Conservation (phyloP, 2,113 vertebrate species). For the Ovis canadensis region DNA sequence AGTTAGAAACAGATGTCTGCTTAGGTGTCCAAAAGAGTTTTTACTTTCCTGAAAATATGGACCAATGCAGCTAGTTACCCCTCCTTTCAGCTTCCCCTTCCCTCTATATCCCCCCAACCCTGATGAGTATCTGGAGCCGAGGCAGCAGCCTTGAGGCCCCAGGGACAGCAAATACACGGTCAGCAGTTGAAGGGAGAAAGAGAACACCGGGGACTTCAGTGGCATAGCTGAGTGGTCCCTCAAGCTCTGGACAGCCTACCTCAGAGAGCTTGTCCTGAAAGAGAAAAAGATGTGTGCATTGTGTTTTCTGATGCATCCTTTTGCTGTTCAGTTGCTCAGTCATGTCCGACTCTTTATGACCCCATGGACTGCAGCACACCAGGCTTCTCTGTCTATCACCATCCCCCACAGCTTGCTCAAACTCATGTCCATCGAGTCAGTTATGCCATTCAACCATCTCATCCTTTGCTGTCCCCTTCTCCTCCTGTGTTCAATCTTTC, state of each 20-base stretch:
- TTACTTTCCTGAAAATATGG: background rate
- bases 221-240: background rate
- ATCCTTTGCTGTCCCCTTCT: background rate
- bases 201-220: background rate
- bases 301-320: background rate
- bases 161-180: background rate
- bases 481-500: background rate
- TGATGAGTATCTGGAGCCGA: background rate
- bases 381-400: background rate
- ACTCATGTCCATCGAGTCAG: rapidly evolving
- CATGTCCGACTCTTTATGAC: background rate
- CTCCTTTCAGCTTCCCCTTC: background rate
- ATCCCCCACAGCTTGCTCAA: background rate
- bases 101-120: rapidly evolving
- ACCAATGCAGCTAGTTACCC: background rate
- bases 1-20: background rate
- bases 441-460: background rate
- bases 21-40: background rate
- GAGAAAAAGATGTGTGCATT: background rate
- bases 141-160: background rate
- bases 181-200: background rate
- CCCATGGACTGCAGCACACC: background rate
- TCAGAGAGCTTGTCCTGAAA: background rate
- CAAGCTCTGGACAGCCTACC: background rate
- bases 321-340: background rate